Evolutionary conservation across 2,113 vertebrate genomes (phyloP).

Genomic region (Tiliqua scincoides): DNA sequence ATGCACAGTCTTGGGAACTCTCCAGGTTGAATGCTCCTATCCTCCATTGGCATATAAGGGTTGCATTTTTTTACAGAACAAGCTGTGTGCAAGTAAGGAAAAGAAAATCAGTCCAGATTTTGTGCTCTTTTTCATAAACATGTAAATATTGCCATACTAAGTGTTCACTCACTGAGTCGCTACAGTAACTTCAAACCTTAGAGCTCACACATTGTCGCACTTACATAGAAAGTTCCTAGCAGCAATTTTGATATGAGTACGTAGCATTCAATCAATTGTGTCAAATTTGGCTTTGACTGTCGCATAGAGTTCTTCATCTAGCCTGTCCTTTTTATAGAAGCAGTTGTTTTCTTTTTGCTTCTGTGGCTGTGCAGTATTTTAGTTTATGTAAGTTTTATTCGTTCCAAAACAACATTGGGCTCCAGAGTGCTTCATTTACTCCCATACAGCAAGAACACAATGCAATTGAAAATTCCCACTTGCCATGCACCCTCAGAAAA

Average conservation of each 20-base stretch:
- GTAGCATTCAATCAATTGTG: background rate
- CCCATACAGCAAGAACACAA: background rate
- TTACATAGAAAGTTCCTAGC: background rate
- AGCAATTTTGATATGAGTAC: background rate
- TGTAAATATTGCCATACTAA: background rate
- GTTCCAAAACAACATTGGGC: background rate
- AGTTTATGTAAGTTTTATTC: background rate
- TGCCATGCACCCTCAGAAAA: background rate
- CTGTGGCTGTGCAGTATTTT: background rate
- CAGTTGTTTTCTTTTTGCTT: background rate
- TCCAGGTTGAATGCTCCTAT: too few relatives aligned
- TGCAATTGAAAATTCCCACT: background rate
- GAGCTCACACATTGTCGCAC: background rate
- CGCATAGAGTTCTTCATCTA: background rate
- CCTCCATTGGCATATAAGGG: background rate
- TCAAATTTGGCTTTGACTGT: background rate
- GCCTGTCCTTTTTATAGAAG: background rate
- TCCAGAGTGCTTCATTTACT: background rate
- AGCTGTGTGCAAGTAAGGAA: background rate
- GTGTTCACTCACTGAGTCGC: background rate
- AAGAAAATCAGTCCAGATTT: background rate
- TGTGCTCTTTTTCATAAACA: background rate
- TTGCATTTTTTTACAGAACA: background rate
- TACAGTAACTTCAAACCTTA: background rate
- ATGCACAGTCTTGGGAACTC: background rate